Base-by-base conservation (phyloP, 53 echinoderm and acorn worm species). In the Hippasteria phrygiana region DNA sequence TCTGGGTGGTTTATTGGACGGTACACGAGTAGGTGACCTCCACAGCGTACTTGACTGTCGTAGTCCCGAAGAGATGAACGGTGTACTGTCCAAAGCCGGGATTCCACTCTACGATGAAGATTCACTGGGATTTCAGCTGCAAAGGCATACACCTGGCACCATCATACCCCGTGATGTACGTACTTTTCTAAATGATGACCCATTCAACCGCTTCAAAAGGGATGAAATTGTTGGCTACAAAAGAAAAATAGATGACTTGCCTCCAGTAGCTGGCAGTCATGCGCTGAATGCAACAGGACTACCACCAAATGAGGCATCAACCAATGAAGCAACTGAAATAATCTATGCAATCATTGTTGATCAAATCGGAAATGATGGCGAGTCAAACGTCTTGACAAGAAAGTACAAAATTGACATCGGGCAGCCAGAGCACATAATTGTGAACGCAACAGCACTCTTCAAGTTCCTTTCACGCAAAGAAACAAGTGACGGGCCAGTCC, bases 141-240 rank as follows among this genome's bases (percentile, higher is more conserved):
- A 46, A 20, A 18, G 27, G 22, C 40, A 72, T 11, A 17, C 31
- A 28, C 91, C 88, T 2, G 97, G 97, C 31, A 55, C 56, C 20
- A 80, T 63, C 4, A 77, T 97, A 55, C 93, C 92, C 33, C 56
- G 70, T 42, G 89, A 94, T 55, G 71, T 93, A 47, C 71, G 55
- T 1, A 91, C 92, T 43, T 88, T 94, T 37, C 78, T 97, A 0
- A 87, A 94, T 62, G 88, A 93, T 36, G 93, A 97, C 63, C 77
- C 86, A 27, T 88, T 74, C 90, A 89, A 92, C 78, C 79, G 73
- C 14, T 97, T 93, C 54, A 5, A 34, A 24, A 14, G 54, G 40
- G 92, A 34, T 0, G 98, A 97, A 36, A 90, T 69, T 27, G 92
- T 97, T 28, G 98, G 77, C 3, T 94, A 94, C 72, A 62, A 47